These are phyloP conservation scores for Osmerus eperlanus DNA, from an alignment of 2,113 vertebrate species.

Conservation along the genomic window DNA sequence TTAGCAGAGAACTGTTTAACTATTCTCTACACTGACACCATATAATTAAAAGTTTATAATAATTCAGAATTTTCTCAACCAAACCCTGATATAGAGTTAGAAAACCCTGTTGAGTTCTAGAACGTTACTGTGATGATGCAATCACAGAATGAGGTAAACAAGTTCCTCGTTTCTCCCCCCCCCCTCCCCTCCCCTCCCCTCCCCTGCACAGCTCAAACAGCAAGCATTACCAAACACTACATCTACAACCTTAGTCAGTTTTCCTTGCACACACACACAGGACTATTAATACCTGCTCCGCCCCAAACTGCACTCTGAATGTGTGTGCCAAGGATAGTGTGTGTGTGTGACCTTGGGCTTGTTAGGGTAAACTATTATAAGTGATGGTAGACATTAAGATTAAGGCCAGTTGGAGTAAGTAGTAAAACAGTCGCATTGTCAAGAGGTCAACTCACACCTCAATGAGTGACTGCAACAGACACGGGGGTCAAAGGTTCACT, in stretches of 20 bases:
- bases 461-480: neutral
- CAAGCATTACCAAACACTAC: neutral
- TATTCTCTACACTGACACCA: neutral
- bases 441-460: constrained; percentile 9
- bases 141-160: neutral
- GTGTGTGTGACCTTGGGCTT: no score
- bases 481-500: no score
- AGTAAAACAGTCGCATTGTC: no score
- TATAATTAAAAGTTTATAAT: neutral
- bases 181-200: no score
- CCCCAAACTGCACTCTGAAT: neutral
- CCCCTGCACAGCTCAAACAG: neutral
- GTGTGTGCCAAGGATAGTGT: no score
- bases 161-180: neutral
- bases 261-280: neutral
- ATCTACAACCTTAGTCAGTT: neutral
- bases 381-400: neutral
- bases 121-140: constrained; percentile 2
- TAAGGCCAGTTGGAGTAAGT: no score
- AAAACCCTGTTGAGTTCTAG: neutral
- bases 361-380: no score
- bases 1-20: neutral
- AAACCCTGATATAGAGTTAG: no score
- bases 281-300: constrained; percentile 25
- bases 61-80: neutral